Percentiles rank a stretch among this genome's conserved stretches.
phyloP scores from a whole-genome alignment of 2,113 vertebrate species.

The Entomyzon cyanotis region DNA sequence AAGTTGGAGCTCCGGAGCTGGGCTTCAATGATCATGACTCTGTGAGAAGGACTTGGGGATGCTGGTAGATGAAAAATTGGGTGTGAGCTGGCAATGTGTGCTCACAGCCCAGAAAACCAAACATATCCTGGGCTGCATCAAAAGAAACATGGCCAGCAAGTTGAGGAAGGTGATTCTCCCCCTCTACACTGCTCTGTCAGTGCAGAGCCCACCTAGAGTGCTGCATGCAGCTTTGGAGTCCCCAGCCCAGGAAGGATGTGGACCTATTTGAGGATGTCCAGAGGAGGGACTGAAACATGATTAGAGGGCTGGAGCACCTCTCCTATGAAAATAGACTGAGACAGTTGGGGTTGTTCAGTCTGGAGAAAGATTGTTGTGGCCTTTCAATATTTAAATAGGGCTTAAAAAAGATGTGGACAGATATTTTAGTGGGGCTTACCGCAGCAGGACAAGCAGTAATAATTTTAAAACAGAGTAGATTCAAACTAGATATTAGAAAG shows the following conservation, averaged over 20 bases:
- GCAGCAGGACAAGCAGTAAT: not conserved
- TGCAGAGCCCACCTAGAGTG: not conserved
- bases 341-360: not conserved
- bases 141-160: not conserved
- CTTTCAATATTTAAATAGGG: not conserved
- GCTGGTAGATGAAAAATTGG: not conserved
- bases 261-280: not conserved
- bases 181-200: not conserved
- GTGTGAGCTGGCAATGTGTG: not conserved
- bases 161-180: not conserved
- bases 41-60: not conserved
- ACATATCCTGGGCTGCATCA: not conserved
- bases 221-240: not conserved
- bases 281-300: not conserved
- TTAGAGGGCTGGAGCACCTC: not conserved
- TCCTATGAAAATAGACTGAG: not conserved
- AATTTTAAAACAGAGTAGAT: not conserved
- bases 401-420: not conserved
- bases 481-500: not conserved
- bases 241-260: not conserved
- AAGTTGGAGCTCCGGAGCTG: rapidly evolving
- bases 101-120: not conserved
- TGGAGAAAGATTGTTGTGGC: not conserved
- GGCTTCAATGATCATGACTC: not conserved
- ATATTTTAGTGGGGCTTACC: not conserved